Conservation (phyloP, 1,140 invertebrate species). For the Orchestia grillus region DNA sequence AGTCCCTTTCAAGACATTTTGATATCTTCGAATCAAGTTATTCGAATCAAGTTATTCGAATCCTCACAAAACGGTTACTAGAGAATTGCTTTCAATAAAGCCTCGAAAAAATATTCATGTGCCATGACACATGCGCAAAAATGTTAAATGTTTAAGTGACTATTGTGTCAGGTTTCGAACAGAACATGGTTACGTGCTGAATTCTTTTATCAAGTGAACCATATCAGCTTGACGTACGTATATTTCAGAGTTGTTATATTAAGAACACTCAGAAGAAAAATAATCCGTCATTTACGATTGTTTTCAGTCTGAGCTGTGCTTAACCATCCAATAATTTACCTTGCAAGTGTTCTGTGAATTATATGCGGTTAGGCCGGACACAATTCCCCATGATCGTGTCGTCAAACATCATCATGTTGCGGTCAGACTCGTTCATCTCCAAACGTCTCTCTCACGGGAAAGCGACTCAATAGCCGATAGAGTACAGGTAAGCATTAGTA, state of each 20-base stretch:
- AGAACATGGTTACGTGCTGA: background rate
- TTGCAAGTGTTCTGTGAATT: background rate
- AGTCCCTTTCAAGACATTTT: no score
- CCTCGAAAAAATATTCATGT: background rate
- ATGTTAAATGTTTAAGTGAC: background rate
- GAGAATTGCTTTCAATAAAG: background rate
- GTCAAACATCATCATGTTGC: conserved; percentile 9
- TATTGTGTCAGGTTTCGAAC: background rate
- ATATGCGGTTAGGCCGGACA: background rate
- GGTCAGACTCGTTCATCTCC: conserved; percentile 30
- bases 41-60: no score
- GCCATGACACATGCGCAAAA: background rate
- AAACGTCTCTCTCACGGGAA: conserved; percentile 47
- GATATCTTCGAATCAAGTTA: no score
- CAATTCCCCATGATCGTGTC: conserved; percentile 16
- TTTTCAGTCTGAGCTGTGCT: background rate
- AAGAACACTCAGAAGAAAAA: background rate
- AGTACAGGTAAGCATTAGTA: conserved; percentile 18
- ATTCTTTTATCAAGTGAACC: background rate
- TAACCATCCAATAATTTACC: background rate
- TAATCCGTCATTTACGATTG: background rate
- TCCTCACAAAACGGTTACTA: no score
- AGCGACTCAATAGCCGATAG: background rate
- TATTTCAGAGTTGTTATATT: background rate
- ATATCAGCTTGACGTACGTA: background rate